These are phyloP conservation scores for Rhizomys pruinosus DNA, from an alignment of 2,113 vertebrate species.

Conservation along the genomic window DNA sequence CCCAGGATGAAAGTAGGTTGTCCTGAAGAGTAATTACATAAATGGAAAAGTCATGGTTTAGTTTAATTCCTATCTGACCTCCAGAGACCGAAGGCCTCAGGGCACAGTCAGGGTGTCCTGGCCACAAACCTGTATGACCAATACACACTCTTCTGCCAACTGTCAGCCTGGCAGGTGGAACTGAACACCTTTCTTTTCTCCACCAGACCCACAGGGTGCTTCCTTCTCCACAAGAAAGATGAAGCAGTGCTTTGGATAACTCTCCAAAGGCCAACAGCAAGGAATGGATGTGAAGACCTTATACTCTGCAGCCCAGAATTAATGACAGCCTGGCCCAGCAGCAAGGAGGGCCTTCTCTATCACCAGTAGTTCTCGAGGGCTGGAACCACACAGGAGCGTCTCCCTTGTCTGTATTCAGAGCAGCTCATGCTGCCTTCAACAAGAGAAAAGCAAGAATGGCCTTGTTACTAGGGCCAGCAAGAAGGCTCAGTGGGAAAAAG, in stretches of 20 bases:
- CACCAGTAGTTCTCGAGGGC: not conserved
- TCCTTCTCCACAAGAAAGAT: slow-evolving; percentile 6
- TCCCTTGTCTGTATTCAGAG: not conserved
- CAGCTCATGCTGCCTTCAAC: not conserved
- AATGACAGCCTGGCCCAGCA: not conserved
- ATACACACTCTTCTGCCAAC: not conserved
- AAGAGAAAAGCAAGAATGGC: not conserved
- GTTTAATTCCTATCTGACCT: not conserved
- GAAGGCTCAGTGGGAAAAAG: no score
- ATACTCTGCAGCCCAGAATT: not conserved
- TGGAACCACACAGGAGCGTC: not conserved
- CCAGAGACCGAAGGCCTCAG: not conserved
- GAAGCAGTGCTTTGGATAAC: not conserved
- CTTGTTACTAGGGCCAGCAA: no score
- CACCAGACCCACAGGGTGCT: not conserved
- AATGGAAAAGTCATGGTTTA: not conserved
- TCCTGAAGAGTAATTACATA: not conserved
- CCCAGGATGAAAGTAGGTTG: not conserved
- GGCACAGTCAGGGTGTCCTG: not conserved
- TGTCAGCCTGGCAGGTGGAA: not conserved
- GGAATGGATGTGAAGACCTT: not conserved
- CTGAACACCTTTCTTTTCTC: not conserved
- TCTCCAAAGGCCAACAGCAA: not conserved
- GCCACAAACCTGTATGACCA: not conserved
- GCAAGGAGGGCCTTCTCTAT: not conserved